These are phyloP conservation scores for Camponotus vicinus DNA, from an alignment of 1,140 invertebrate species.

Conservation along the genomic window DNA sequence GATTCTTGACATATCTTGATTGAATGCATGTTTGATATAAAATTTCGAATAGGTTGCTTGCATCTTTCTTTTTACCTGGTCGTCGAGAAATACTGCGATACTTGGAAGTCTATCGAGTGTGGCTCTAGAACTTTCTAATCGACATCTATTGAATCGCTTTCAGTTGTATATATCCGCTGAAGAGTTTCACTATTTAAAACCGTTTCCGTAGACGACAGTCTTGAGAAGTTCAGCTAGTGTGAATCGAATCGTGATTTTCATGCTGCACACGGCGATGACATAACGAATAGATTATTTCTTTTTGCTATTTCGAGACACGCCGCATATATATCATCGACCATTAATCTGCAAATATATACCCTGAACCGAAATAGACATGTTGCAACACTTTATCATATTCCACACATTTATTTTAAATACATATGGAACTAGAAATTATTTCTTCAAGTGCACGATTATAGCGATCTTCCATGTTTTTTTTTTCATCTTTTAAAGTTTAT, in stretches of 20 bases:
- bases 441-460: neutral
- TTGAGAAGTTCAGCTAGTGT: neutral
- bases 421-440: neutral
- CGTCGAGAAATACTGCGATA: too few species aligned
- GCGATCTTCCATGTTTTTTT: neutral
- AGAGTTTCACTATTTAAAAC: neutral
- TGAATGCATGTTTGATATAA: too few species aligned
- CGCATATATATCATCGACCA: neutral
- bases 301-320: constrained; percentile 13
- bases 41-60: too few species aligned
- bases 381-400: neutral
- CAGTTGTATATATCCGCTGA: neutral
- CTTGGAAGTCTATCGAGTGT: too few species aligned
- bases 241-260: neutral
- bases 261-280: neutral
- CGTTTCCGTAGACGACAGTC: neutral
- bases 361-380: constrained; percentile 17
- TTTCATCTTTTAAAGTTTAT: constrained; percentile 4
- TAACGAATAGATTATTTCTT: constrained; percentile 41
- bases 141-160: neutral
- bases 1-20: too few species aligned
- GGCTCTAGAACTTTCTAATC: neutral
- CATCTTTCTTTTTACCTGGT: too few species aligned
- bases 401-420: neutral
- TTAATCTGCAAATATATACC: constrained; percentile 5